Conservation (phyloP, 2,113 vertebrate species). For the Xerus inauris region DNA sequence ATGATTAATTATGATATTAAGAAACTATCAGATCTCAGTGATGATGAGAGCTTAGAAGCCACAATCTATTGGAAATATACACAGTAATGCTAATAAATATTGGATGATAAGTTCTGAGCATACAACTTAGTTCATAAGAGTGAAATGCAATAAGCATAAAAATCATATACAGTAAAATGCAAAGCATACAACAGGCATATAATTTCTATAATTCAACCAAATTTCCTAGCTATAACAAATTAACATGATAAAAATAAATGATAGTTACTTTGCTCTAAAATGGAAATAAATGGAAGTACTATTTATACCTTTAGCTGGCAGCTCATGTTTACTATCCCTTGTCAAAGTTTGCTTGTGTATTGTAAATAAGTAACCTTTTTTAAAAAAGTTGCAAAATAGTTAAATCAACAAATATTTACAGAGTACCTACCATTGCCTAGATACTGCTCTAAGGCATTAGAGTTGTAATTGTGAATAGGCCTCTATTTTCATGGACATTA, state of each 20-base stretch:
- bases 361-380: neutral
- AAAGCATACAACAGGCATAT: neutral
- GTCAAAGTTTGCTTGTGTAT: neutral
- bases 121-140: neutral
- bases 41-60: neutral
- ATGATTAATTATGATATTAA: neutral
- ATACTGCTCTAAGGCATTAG: neutral
- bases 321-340: neutral
- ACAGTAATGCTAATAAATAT: neutral
- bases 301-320: neutral
- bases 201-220: neutral
- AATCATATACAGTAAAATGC: neutral
- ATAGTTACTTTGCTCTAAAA: neutral
- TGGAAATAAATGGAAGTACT: neutral
- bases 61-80: neutral
- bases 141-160: neutral
- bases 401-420: neutral
- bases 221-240: neutral
- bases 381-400: neutral
- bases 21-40: neutral
- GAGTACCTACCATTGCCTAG: neutral
- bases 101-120: neutral
- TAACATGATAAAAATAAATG: constrained; percentile 4
- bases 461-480: neutral
- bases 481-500: neutral